Evolutionary conservation across 2,113 vertebrate species (phyloP), one percentile per base, ranked within the genome.

Genomic region (Istiophorus platypterus): DNA sequence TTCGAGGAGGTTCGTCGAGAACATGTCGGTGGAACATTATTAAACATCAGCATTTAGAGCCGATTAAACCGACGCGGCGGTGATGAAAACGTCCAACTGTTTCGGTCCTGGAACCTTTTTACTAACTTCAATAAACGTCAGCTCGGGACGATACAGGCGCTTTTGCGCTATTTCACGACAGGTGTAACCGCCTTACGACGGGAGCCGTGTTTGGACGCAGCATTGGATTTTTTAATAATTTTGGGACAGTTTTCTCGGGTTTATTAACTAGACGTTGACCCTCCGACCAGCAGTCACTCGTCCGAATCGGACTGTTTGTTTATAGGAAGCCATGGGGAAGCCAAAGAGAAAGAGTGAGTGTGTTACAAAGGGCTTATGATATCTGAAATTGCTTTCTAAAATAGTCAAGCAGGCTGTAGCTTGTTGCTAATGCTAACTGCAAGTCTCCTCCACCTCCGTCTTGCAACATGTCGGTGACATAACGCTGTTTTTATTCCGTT

Each of bases 271-370:
- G 2, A 69, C 84, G 62, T 52, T 45, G 37, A 10, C 12, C 6
- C 4, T 68, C 17, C 49, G 39, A 57, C 11, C 26, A 1, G 15
- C 0, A 20, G 5, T 2, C 2, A 2, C 2, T 5, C 2, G 20
- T 66, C 39, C 37, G 37, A 31, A 37, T 12, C 5, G 1, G 4
- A 47, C 15, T 2, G 0, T 24, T 17, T 68, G 39, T 4, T 2
- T 22, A 2, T 20, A 76, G 2, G n/a, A 79, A 58, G 80, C 86
- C 3, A 96, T 96, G 95, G 95, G 94, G 49, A 96, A 96, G 63
- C 95, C 92, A 75, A 95, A 94, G 86, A 96, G 94, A 82, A 95
- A 93, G 76, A 94, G 95, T 96, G 76, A 94, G 95, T 89, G 2
- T 80, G 27, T 65, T 67, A 56, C 8, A 75, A 41, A 51, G 18